These are phyloP conservation scores for Pteromalus puparum DNA, from an alignment of 1,140 invertebrate genomes.

Conservation along the genomic window DNA sequence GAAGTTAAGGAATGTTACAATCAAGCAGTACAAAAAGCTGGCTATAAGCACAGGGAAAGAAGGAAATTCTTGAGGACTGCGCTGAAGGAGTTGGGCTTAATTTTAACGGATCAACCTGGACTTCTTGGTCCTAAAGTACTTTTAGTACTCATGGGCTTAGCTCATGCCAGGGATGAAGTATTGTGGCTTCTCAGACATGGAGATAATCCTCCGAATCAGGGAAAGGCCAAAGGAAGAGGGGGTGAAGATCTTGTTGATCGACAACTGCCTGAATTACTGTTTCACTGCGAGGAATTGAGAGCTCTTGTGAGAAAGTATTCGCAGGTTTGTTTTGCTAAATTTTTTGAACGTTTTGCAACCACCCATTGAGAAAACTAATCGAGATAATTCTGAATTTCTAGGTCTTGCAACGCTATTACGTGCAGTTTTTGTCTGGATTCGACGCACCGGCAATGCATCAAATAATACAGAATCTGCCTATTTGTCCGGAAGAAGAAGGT, in stretches of 20 bases:
- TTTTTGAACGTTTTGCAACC: not conserved
- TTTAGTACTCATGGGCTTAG: slow-evolving; percentile 96
- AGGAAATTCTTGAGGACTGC: slow-evolving; percentile 97
- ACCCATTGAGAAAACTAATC: not conserved
- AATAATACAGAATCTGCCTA: slow-evolving; percentile 90
- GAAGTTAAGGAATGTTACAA: slow-evolving; percentile 97
- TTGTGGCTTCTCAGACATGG: slow-evolving; percentile 97
- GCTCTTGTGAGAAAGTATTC: slow-evolving; percentile 95
- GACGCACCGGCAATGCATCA: slow-evolving; percentile 95
- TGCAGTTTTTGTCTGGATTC: slow-evolving; percentile 96
- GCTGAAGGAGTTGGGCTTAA: slow-evolving; percentile 94
- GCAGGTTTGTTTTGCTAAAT: slow-evolving; percentile 74
- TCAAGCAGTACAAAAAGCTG: slow-evolving; percentile 92
- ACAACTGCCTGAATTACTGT: slow-evolving; percentile 97
- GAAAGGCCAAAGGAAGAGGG: slow-evolving; percentile 89
- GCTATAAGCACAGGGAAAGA: slow-evolving; percentile 93
- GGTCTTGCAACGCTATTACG: slow-evolving; percentile 98
- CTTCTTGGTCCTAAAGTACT: slow-evolving; percentile 97
- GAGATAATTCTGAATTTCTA: slow-evolving; percentile 9
- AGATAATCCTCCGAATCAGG: slow-evolving; percentile 92
- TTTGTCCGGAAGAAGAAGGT: slow-evolving; percentile 95
- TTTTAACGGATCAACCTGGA: slow-evolving; percentile 98
- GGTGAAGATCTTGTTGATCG: slow-evolving; percentile 94
- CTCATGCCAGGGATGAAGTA: slow-evolving; percentile 97
- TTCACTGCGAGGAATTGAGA: slow-evolving; percentile 98